Evolutionary conservation across 2,888 invertebrate species (phyloP).

Genomic region (Rhodophaea formosa): DNA sequence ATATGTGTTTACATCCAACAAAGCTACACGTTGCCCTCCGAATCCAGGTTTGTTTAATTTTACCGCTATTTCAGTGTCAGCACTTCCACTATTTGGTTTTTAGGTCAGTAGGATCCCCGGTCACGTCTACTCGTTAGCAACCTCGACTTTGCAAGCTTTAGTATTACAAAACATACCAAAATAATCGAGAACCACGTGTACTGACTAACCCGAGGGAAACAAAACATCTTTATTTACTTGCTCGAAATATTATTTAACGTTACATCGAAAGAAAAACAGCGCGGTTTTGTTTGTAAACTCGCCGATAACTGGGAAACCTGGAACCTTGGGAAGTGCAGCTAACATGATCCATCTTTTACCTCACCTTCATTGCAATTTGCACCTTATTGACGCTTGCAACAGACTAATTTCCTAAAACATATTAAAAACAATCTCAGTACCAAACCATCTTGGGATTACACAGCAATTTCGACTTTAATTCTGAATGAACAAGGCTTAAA

Average conservation of each 20-base stretch:
- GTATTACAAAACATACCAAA: constrained; percentile 24
- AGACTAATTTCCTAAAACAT: constrained; percentile 28
- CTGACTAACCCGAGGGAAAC: constrained; percentile 36
- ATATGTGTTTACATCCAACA: too few species aligned
- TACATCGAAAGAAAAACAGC: constrained; percentile 63
- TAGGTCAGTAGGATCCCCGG: constrained; percentile 16
- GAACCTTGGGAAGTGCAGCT: constrained; percentile 70
- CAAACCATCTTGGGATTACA: constrained; percentile 24
- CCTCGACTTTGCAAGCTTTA: constrained; percentile 22
- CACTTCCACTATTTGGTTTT: constrained; percentile 1
- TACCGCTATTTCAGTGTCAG: too few species aligned
- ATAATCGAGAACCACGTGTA: constrained; percentile 15
- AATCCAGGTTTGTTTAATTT: too few species aligned
- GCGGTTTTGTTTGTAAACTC: constrained; percentile 72
- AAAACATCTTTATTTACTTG: constrained; percentile 50
- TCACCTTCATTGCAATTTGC: constrained; percentile 35
- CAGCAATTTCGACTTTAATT: constrained; percentile 39
- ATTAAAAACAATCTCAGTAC: constrained; percentile 30
- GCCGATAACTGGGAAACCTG: constrained; percentile 45
- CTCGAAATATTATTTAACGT: constrained; percentile 67
- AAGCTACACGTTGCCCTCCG: too few species aligned
- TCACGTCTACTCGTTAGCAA: constrained; percentile 5
- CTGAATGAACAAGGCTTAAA: constrained; percentile 39
- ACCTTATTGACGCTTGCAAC: constrained; percentile 29
- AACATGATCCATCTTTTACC: constrained; percentile 65